Conservation (phyloP, 1,140 invertebrate species). For the Thaumatotibia leucotreta region DNA sequence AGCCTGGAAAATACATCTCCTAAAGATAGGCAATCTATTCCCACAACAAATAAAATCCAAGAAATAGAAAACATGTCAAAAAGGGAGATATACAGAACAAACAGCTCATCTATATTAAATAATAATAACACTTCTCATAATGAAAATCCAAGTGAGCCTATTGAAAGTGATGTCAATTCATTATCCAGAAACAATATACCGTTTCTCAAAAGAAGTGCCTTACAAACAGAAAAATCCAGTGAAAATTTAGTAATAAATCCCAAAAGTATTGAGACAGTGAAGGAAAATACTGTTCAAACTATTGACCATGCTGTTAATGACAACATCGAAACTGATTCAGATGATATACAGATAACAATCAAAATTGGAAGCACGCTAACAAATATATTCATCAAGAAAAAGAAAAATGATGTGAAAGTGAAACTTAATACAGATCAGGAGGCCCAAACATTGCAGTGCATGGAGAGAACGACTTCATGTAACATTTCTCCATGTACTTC, state of each 20-base stretch:
- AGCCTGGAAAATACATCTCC: constrained; percentile 22
- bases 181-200: constrained; percentile 26
- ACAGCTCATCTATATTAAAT: not conserved
- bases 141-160: not conserved
- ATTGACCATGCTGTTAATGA: constrained; percentile 21
- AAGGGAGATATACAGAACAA: not conserved
- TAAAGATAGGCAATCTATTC: not conserved
- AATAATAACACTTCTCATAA: not conserved
- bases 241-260: not conserved
- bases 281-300: constrained; percentile 18
- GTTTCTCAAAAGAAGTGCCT: constrained; percentile 44
- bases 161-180: not conserved
- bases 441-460: constrained; percentile 41
- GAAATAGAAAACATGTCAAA: constrained; percentile 7
- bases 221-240: constrained; percentile 10
- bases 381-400: constrained; percentile 58
- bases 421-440: constrained; percentile 50
- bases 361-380: constrained; percentile 57
- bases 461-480: not conserved
- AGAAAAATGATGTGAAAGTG: constrained; percentile 48
- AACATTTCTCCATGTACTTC: not conserved
- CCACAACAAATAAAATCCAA: constrained; percentile 11
- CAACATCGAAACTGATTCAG: constrained; percentile 25
- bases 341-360: constrained; percentile 61
- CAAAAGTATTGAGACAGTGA: not conserved